These are phyloP conservation scores for Cololabis saira DNA, from an alignment of 2,113 vertebrate species.

Conservation along the genomic window DNA sequence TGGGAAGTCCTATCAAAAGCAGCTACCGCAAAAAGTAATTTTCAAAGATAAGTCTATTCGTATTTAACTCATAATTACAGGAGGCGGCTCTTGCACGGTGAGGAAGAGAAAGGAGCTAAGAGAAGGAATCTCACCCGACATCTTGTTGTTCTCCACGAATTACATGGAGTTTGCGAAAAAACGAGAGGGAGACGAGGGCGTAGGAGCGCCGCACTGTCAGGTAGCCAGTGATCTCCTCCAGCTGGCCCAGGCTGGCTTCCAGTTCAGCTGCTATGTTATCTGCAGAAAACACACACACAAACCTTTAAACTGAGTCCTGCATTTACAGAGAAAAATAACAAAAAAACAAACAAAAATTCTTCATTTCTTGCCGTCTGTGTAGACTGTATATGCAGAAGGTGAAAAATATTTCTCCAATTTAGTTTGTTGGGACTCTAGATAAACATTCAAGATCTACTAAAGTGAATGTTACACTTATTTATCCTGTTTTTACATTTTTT, in stretches of 20 bases:
- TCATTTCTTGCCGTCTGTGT: too few relatives aligned
- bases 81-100: conserved; percentile 45
- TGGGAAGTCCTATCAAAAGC: conserved; percentile 47
- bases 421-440: too few relatives aligned
- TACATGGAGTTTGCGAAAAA: conserved; percentile 92
- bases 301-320: too few relatives aligned
- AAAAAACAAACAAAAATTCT: too few relatives aligned
- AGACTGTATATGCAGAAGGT: too few relatives aligned
- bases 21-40: conserved; percentile 52
- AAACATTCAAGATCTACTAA: too few relatives aligned
- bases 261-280: conserved; percentile 96
- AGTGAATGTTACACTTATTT: too few relatives aligned
- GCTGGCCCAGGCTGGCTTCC: conserved; percentile 94
- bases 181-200: conserved; percentile 94
- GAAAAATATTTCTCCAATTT: too few relatives aligned
- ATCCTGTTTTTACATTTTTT: too few relatives aligned
- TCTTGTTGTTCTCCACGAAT: conserved; percentile 91
- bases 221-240: conserved; percentile 96
- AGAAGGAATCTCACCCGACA: conserved; percentile 82
- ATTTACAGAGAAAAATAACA: too few relatives aligned
- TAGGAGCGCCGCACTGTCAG: conserved; percentile 95
- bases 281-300: conserved; percentile 53
- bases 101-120: conserved; percentile 22
- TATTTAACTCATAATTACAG: conserved; percentile 76
- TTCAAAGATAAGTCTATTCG: conserved; percentile 58